Evolutionary conservation across 2,888 invertebrate genomes (phyloP), one percentile per base, ranked within the genome.

Genomic region (Chaetogeoica ovagalla): DNA sequence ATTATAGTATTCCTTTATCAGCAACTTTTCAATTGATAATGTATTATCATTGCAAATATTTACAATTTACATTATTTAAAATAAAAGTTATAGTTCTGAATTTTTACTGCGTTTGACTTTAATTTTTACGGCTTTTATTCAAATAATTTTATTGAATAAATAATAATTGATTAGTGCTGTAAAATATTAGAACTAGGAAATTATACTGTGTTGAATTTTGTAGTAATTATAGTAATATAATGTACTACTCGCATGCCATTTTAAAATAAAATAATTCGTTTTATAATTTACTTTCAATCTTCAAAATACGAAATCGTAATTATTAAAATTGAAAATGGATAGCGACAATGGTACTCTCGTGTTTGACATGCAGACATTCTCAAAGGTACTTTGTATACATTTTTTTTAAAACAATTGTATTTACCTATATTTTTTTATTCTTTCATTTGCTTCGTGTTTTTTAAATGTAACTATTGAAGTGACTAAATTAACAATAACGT

Each of bases 301-400:
- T 23, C 13, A 2, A 48, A 48, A 62, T 19, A 23, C 30, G 23
- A 62, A 48, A 60, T 21, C 5, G 9, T 19, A 6, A 43, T 6
- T 6, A 60, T 4, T 48, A 48, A 3, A 73, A 7, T 17, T 59
- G 23, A 30, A 79, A 15, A 79, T 79, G 79, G 79, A 79, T 15
- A 19, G 9, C 1, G 63, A 79, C 23, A 65, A 57, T 37, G 39
- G 15, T 7, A 39, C 57, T 57, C 1, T 55, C 43, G 57, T 79
- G 9, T 79, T 79, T 57, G 79, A 79, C 43, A 71, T 71, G 79
- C 71, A 79, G 39, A 79, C 79, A 2, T 79, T 79, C 15, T 63
- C 79, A 4, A 79, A 79, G 71, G 79, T 77, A 63, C 21, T 17
- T 23, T 19, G 37, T 23, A 8, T 43, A 21, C 2, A 9, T 65